A percentile compares a stretch with the other conserved stretches of the same genome.
Evolutionary conservation across 2,797 vertebrate genomes (phyloP).

Genomic region (Silurus lanzhouensis): DNA sequence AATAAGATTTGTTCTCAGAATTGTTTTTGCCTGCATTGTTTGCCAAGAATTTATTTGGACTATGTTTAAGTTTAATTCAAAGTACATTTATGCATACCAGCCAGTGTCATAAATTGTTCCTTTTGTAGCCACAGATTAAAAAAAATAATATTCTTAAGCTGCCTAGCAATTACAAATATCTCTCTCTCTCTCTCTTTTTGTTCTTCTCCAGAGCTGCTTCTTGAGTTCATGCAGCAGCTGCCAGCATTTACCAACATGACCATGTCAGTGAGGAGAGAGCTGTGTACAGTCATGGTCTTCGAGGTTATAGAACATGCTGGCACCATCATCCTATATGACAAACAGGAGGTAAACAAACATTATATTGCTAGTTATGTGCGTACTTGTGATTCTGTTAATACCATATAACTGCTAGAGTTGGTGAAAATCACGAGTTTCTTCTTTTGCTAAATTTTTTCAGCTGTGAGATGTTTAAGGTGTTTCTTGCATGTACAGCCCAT

Average conservation of each 20-base stretch:
- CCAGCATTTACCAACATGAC: constrained; percentile 89
- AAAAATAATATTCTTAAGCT: not conserved
- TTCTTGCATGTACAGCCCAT: no score
- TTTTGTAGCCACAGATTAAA: not conserved
- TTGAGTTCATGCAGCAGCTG: constrained; percentile 88
- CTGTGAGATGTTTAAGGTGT: no score
- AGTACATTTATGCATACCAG: not conserved
- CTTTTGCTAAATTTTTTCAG: not conserved
- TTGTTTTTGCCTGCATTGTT: not conserved
- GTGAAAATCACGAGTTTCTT: not conserved
- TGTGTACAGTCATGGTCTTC: constrained; percentile 87
- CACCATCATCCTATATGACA: constrained; percentile 80
- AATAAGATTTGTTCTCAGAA: no score
- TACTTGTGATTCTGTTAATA: not conserved
- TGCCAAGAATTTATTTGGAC: not conserved
- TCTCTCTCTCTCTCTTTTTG: constrained; percentile 23
- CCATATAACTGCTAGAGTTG: not conserved
- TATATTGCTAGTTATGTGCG: not conserved
- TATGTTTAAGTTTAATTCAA: not conserved
- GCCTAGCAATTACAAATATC: not conserved
- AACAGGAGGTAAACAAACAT: constrained; percentile 72
- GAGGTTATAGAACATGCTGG: constrained; percentile 84
- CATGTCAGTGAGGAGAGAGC: constrained; percentile 84
- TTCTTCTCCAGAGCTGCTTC: constrained; percentile 75
- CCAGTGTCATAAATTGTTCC: not conserved